Evolutionary conservation across 2,797 vertebrate genomes (phyloP).

Genomic region (Psittacula derbiana): DNA sequence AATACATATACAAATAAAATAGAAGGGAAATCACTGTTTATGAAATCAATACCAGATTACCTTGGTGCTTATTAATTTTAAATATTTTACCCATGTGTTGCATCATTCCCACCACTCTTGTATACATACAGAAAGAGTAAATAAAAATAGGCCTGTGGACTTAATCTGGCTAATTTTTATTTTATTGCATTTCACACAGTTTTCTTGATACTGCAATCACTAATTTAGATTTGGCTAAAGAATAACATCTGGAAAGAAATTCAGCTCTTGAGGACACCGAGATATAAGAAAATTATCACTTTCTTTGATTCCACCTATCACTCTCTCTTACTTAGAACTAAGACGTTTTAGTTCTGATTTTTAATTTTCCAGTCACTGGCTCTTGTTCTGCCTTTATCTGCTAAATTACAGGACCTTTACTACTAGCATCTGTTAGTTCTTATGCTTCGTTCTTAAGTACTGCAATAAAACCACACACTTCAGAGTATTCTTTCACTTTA

Average conservation of each 20-base stretch:
- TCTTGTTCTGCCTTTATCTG: constrained; percentile 18
- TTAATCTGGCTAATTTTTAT: neutral
- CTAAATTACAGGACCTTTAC: neutral
- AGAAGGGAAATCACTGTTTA: neutral
- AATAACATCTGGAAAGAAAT: neutral
- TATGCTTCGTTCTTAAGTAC: neutral
- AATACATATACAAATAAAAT: neutral
- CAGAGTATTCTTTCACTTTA: neutral
- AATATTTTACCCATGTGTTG: neutral
- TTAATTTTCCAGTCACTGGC: neutral
- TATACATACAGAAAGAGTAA: neutral
- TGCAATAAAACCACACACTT: neutral
- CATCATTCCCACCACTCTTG: neutral
- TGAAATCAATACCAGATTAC: neutral
- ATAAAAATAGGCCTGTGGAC: neutral
- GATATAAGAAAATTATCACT: neutral
- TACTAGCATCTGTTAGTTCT: neutral
- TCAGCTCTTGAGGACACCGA: neutral
- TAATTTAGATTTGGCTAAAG: neutral
- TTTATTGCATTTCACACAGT: neutral
- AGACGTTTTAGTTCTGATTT: neutral
- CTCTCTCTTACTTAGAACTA: neutral
- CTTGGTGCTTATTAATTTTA: neutral
- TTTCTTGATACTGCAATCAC: neutral
- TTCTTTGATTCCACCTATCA: neutral